Evolutionary conservation across 2,797 vertebrate species (phyloP).

Genomic region (Pangasius larnaudii): DNA sequence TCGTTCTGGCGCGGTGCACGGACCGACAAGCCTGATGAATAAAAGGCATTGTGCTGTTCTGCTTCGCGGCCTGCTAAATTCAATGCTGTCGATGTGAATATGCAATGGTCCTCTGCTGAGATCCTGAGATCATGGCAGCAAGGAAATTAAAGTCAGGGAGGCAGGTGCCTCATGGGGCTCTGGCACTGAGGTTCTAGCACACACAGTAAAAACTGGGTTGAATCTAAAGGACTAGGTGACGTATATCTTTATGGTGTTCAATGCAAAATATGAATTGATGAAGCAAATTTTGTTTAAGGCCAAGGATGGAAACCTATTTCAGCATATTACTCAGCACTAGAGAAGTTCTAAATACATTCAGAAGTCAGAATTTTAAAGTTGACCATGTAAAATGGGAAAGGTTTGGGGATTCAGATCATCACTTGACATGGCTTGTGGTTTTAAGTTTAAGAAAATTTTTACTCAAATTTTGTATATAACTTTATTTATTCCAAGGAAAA

Average conservation of each 20-base stretch:
- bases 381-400: neutral
- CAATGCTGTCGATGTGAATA: conserved; percentile 54
- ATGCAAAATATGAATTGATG: neutral
- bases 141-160: conserved; percentile 46
- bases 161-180: conserved; percentile 32
- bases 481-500: neutral
- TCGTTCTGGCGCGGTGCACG: conserved; percentile 44
- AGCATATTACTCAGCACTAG: neutral
- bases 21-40: conserved; percentile 54
- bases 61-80: conserved; percentile 61
- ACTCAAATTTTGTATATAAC: neutral
- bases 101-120: conserved; percentile 51
- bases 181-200: conserved; percentile 17
- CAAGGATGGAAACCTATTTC: neutral
- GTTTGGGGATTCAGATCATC: neutral
- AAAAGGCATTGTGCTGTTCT: conserved; percentile 61
- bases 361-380: neutral
- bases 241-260: neutral
- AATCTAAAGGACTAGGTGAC: neutral
- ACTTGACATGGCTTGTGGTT: neutral
- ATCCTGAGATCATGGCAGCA: conserved; percentile 15
- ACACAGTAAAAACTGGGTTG: neutral
- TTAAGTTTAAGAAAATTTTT: neutral
- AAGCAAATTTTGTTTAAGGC: neutral
- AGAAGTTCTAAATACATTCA: neutral